Base-by-base conservation (phyloP, 2,113 vertebrate genomes). In the Planiliza haematocheilus region DNA sequence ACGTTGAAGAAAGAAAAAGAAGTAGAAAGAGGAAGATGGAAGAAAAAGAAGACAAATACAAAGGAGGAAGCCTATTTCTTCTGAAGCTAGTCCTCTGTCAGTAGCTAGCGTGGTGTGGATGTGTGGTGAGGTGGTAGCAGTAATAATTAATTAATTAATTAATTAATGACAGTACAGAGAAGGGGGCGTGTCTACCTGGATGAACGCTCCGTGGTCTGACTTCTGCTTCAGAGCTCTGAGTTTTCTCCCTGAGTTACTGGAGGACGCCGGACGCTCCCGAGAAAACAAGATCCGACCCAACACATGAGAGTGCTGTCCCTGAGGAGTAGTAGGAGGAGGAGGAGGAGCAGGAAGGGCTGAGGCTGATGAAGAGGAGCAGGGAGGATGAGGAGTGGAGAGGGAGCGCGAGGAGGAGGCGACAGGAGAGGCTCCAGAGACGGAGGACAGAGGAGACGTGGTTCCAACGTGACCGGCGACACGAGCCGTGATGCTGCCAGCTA, bases 151-250 rank as follows among this genome's bases (percentile, higher is more conserved):
- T n/a, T n/a, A n/a, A n/a, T n/a, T n/a, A n/a, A n/a, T n/a, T n/a
- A n/a, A n/a, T n/a, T n/a, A n/a, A n/a, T n/a, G n/a, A n/a, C n/a
- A n/a, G n/a, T n/a, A n/a, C n/a, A 5, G 24, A 30, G 24, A 5
- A 30, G 24, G 24, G 5, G 24, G 24, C 5, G 24, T 30, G 24
- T 39, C n/a, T n/a, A 91, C 90, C 84, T 91, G 90, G 8, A 89
- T 96, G 77, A 98, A 99, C 59, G 97, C 97, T 0, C 97, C 97
- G 56, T 98, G 97, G 92, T 99, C 97, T 2, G 97, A 98, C 88
- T 99, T 99, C 88, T 98, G 97, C 52, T 95, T 94, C 79, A 99
- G 91, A 1, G 97, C 94, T 50, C 96, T 91, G 5, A 94, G 93
- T 85, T 94, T 96, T 79, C 94, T 96, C 69, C 95, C 94, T 7